These are phyloP conservation scores for Oscheius sp. DNA, from an alignment of 2,888 invertebrate species.

Conservation along the genomic window DNA sequence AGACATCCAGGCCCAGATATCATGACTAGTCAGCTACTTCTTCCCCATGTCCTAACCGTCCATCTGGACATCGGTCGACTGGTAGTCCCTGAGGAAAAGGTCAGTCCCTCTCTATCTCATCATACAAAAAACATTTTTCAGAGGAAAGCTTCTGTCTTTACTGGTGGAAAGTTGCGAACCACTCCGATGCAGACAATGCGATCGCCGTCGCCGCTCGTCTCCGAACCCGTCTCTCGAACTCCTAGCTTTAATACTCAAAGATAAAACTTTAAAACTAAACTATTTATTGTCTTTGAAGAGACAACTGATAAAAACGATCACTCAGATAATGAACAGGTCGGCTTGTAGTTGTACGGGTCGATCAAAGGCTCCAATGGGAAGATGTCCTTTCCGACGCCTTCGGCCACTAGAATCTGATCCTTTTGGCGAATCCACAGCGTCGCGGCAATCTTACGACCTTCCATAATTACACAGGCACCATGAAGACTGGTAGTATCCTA, in stretches of 20 bases:
- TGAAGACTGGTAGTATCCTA: slow-evolving; percentile 40
- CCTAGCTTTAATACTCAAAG: slow-evolving; percentile 28
- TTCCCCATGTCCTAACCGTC: slow-evolving; percentile 52
- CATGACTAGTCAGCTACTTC: slow-evolving; percentile 51
- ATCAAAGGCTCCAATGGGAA: slow-evolving; percentile 1
- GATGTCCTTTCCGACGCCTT: background rate
- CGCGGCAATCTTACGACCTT: slow-evolving; percentile 56
- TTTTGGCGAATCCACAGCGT: slow-evolving; percentile 43
- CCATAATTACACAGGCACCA: slow-evolving; percentile 63
- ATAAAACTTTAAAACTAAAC: background rate
- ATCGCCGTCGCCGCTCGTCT: slow-evolving; percentile 27
- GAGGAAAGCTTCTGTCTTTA: slow-evolving; percentile 43
- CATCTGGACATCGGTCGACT: slow-evolving; percentile 56
- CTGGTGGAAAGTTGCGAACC: slow-evolving; percentile 45
- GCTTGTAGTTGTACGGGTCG: background rate
- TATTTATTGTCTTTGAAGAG: too few relatives aligned
- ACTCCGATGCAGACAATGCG: slow-evolving; percentile 43
- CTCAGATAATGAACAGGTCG: background rate
- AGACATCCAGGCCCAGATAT: too few relatives aligned
- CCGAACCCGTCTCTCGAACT: slow-evolving; percentile 30
- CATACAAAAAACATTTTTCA: slow-evolving; percentile 26
- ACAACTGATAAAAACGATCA: background rate
- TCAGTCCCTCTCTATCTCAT: background rate
- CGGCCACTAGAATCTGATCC: slow-evolving; percentile 25
- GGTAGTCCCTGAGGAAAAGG: slow-evolving; percentile 39